Evolutionary conservation across 2,888 invertebrate species (phyloP).

Genomic region (Operophtera brumata): DNA sequence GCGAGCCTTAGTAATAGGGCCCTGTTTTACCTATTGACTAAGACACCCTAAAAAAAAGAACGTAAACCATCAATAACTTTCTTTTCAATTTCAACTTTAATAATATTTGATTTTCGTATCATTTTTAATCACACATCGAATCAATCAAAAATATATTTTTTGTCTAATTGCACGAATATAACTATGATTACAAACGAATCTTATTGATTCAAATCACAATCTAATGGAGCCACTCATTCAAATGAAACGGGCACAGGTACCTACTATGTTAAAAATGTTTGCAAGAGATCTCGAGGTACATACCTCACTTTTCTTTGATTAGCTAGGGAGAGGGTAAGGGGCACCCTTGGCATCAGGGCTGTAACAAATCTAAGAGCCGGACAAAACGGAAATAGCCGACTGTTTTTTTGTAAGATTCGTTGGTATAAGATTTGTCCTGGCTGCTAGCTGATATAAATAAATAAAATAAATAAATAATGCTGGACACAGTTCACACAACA

Average conservation of each 20-base stretch:
- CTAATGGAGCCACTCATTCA: constrained; percentile 37
- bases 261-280: constrained; percentile 32
- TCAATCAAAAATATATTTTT: not conserved
- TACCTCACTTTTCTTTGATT: constrained; percentile 60
- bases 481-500: too few relatives aligned
- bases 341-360: constrained; percentile 28
- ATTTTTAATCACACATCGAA: not conserved
- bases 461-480: too few relatives aligned
- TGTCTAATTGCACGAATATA: constrained; percentile 4
- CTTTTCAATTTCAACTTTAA: too few relatives aligned
- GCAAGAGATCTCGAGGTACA: constrained; percentile 22
- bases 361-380: not conserved
- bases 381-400: not conserved
- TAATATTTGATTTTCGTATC: not conserved
- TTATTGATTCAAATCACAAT: constrained; percentile 28
- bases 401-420: too few relatives aligned
- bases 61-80: too few relatives aligned
- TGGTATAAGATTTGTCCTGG: too few relatives aligned
- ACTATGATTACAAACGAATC: constrained; percentile 14
- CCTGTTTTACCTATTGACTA: too few relatives aligned
- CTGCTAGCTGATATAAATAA: too few relatives aligned
- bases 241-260: constrained; percentile 34
- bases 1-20: too few relatives aligned
- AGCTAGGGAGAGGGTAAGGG: constrained; percentile 45
- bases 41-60: too few relatives aligned